Evolutionary conservation across 2,888 invertebrate genomes (phyloP), one percentile per base, ranked within the genome.

Genomic region (Morpho helenor): DNA sequence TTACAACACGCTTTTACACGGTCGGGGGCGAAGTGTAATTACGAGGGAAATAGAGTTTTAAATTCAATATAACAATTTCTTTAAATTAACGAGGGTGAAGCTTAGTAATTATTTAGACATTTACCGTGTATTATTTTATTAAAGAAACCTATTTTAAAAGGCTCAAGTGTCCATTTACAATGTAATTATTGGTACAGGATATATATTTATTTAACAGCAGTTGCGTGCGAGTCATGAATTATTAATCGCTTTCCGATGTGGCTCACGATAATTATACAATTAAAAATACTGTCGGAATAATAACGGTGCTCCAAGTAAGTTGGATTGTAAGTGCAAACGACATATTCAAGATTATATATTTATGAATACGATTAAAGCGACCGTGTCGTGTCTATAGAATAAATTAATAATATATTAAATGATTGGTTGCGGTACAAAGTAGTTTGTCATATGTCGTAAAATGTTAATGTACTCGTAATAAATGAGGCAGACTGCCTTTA

Each of bases 1-100:
- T 69, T 73, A 74, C 79, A 81, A 77, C 73, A 81, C 79, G 76
- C 75, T 77, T 76, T 56, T 49, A 56, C 41, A 57, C 42, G 49
- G 51, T 52, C 51, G 44, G 53, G 51, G 60, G 60, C 52, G 60
- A 60, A 53, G 58, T 60, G 60, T 60, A 60, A 65, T 62, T 59
- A 59, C 52, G 53, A 59, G 53, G 60, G 58, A 60, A 63, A 62
- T 60, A 60, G 56, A 61, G 57, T 59, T 65, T 60, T 52, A 60
- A 60, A 63, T 58, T 60, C 49, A 48, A 51, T 52, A 41, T 43
- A 55, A 58, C 61, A 57, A 52, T 61, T 49, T 31, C 55, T 58
- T 45, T 50, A 46, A 9, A 53, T 51, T 52, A 42, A 48, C 45
- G 42, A 52, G 57, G 49, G 50, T 57, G 53, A 43, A 56, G 42